Evolutionary conservation across 2,888 invertebrate species (phyloP).

Genomic region (Pteria penguin): DNA sequence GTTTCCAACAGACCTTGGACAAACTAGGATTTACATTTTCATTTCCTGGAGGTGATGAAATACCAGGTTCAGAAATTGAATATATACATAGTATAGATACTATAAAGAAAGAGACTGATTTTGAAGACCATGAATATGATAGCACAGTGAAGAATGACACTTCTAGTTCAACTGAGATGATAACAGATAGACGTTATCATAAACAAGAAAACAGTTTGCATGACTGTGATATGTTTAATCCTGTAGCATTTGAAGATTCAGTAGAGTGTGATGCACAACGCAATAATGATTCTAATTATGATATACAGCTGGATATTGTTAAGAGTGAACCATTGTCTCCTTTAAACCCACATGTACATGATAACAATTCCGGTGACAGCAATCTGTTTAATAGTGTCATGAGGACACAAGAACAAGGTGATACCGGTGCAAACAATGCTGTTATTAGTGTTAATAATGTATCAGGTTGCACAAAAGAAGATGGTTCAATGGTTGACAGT

Average conservation of each 20-base stretch:
- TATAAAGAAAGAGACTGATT: not conserved
- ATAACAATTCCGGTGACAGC: not conserved
- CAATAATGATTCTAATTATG: not conserved
- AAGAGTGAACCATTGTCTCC: not conserved
- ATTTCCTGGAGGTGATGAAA: not conserved
- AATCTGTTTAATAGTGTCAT: too few relatives aligned
- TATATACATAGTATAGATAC: too few relatives aligned
- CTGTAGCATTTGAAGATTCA: too few relatives aligned
- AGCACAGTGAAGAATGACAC: not conserved
- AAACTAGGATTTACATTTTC: conserved; percentile 34
- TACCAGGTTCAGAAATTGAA: too few relatives aligned
- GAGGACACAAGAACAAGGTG: too few relatives aligned
- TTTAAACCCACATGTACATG: not conserved
- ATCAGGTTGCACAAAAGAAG: not conserved
- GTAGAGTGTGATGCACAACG: too few relatives aligned
- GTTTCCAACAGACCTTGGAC: conserved; percentile 22
- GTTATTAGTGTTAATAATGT: not conserved
- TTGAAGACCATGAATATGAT: not conserved
- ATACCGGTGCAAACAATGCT: not conserved
- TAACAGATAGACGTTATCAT: not conserved
- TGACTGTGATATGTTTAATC: not conserved
- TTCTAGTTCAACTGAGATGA: not conserved
- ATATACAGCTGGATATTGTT: not conserved
- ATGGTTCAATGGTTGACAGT: too few relatives aligned
- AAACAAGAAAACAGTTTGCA: not conserved